Percentiles rank a stretch among this genome's conserved stretches.
These are phyloP conservation scores for Platalea minor DNA, from an alignment of 2,797 vertebrate genomes.

Conservation along the genomic window DNA sequence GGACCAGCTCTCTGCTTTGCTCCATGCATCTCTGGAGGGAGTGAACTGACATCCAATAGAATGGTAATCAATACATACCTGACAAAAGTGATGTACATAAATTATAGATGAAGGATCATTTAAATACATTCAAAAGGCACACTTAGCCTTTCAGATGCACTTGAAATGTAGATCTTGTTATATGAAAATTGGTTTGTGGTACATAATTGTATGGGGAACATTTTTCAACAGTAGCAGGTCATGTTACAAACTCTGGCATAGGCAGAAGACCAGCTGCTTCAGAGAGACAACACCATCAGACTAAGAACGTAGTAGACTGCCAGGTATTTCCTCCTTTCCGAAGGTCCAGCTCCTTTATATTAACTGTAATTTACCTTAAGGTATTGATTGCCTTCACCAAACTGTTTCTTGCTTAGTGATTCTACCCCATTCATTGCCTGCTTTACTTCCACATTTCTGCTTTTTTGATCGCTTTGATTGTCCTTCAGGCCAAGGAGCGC, in stretches of 20 bases:
- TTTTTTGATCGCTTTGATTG: neutral
- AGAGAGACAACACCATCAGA: neutral
- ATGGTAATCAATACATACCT: conserved; percentile 38
- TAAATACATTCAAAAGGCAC: conserved; percentile 13
- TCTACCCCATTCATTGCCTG: neutral
- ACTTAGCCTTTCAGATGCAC: neutral
- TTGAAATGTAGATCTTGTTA: neutral
- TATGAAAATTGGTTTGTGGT: neutral
- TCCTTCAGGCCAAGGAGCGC: neutral
- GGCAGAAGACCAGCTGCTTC: neutral
- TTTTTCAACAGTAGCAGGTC: neutral
- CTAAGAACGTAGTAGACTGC: neutral
- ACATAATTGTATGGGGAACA: neutral
- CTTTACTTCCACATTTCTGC: neutral
- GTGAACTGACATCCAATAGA: neutral
- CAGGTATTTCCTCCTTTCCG: neutral
- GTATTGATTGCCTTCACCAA: neutral
- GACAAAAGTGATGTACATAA: neutral
- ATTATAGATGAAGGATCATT: conserved; percentile 36
- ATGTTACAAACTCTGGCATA: neutral
- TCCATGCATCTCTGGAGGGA: neutral
- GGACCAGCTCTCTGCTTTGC: neutral
- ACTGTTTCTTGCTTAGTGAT: neutral
- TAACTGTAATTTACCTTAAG: neutral
- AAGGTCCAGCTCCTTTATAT: neutral